A percentile compares a stretch with the other conserved stretches of the same genome.
These are phyloP conservation scores for Malurus elegans DNA, from an alignment of 2,113 vertebrate species.

Conservation along the genomic window DNA sequence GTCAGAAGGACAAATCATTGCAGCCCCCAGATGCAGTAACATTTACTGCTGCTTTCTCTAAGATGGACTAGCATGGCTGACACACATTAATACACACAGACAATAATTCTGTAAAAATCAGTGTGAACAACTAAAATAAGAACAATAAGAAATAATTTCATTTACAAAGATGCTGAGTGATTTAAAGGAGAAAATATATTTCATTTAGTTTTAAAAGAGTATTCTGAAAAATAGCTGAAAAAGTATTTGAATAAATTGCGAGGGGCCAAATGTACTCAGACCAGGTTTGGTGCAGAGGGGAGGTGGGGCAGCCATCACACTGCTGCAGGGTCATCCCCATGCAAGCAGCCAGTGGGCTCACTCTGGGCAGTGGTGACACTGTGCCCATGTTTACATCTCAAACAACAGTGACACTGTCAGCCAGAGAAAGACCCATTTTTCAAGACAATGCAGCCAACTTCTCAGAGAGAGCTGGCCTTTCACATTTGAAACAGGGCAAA, in stretches of 20 bases:
- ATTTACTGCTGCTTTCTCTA: neutral
- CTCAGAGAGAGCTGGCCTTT: neutral
- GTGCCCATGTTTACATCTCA: neutral
- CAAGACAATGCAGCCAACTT: neutral
- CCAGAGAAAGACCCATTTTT: slow-evolving; percentile 5
- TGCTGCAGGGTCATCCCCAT: neutral
- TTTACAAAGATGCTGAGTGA: neutral
- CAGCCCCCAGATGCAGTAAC: neutral
- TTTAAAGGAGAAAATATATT: neutral
- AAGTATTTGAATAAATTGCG: neutral
- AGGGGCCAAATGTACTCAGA: neutral
- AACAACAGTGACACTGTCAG: neutral
- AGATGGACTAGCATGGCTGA: neutral
- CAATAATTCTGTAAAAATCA: neutral
- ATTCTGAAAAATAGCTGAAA: neutral
- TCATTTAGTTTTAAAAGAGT: neutral
- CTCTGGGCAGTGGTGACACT: neutral
- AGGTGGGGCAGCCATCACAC: neutral
- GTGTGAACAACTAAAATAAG: neutral
- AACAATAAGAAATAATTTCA: neutral
- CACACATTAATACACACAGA: neutral
- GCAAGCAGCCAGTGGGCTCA: neutral
- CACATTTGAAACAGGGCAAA: neutral
- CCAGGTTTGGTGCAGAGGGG: neutral
- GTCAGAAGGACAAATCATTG: neutral